Conservation (phyloP, 1,140 invertebrate genomes). For the Acyrthosiphon pisum region DNA sequence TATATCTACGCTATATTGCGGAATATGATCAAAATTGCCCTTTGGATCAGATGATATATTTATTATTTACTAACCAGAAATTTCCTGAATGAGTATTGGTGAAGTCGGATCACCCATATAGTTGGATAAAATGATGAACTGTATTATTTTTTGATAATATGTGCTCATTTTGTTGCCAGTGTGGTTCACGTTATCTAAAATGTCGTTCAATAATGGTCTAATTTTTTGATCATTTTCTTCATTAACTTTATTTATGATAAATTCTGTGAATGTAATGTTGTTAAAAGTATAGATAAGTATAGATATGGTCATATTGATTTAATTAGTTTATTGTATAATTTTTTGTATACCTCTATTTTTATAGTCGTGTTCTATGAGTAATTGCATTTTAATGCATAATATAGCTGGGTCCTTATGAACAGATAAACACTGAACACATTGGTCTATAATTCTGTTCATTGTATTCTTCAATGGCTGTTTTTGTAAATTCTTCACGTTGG, state of each 20-base stretch:
- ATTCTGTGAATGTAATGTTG: not conserved
- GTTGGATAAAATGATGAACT: conserved; percentile 24
- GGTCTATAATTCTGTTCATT: not conserved
- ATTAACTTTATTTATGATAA: not conserved
- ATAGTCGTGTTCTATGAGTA: not conserved
- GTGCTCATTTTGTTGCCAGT: too few relatives aligned
- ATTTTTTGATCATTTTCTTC: not conserved
- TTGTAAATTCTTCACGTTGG: not conserved
- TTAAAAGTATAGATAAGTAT: not conserved
- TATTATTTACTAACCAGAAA: conserved; percentile 18
- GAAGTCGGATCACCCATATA: conserved; percentile 40
- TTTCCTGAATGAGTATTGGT: not conserved
- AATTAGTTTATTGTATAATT: not conserved
- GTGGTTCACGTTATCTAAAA: not conserved
- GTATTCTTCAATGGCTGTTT: not conserved
- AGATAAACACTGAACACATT: not conserved
- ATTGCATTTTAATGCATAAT: not conserved
- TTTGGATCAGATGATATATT: not conserved
- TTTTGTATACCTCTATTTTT: not conserved
- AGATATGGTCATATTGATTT: not conserved
- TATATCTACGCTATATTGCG: too few relatives aligned
- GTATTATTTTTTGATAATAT: not conserved
- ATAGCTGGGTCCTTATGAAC: not conserved
- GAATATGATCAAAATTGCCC: not conserved
- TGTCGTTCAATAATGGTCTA: not conserved